phyloP scores from a whole-genome alignment of 2,888 invertebrate species.

The Acrobasis consociella region DNA sequence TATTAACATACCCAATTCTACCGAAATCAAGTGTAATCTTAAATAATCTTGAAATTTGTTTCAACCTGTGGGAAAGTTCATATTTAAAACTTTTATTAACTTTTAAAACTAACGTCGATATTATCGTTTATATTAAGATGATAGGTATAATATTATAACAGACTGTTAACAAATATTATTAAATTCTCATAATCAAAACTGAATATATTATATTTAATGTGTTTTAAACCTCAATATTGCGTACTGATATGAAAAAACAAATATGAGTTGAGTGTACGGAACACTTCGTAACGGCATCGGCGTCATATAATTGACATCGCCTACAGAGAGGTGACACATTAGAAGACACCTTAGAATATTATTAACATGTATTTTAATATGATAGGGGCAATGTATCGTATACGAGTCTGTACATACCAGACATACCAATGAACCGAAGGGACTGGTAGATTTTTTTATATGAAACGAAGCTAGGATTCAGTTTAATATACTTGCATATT shows the following conservation, averaged over 20 bases:
- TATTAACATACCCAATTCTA: conserved; percentile 9
- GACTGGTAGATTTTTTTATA: neutral
- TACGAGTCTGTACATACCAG: neutral
- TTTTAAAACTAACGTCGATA: conserved; percentile 50
- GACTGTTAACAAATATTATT: conserved; percentile 55
- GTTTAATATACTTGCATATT: no score
- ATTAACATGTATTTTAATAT: conserved; percentile 50
- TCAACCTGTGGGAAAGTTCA: conserved; percentile 57
- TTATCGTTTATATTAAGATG: conserved; percentile 56
- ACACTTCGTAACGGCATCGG: conserved; percentile 38
- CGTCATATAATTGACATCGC: conserved; percentile 53
- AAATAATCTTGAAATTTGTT: no score
- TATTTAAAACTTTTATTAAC: conserved; percentile 54
- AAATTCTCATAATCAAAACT: conserved; percentile 61
- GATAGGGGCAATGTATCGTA: neutral
- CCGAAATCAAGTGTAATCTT: conserved; percentile 26
- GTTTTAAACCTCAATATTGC: conserved; percentile 48
- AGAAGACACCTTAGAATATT: conserved; percentile 55
- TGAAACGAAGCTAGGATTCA: no score
- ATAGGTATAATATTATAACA: conserved; percentile 49
- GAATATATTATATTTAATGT: conserved; percentile 61
- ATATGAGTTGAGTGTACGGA: conserved; percentile 44
- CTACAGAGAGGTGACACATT: conserved; percentile 65
- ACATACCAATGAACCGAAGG: neutral
- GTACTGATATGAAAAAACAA: conserved; percentile 55